These are phyloP conservation scores for Neria commutata DNA, from an alignment of 2,888 invertebrate genomes.

Conservation along the genomic window DNA sequence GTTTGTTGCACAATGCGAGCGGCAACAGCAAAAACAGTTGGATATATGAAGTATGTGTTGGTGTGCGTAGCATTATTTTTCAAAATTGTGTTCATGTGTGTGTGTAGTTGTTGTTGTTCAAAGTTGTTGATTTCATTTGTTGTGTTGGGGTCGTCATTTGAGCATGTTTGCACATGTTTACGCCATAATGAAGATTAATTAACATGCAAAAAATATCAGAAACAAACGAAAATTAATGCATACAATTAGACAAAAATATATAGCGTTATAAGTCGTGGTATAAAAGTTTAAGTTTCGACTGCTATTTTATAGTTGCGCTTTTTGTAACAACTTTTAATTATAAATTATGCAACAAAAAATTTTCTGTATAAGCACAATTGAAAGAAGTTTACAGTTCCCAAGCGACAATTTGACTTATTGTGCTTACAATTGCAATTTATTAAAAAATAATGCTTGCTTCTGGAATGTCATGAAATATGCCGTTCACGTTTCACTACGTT, in stretches of 20 bases:
- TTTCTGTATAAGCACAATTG: too few relatives aligned
- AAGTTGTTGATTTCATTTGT: neutral
- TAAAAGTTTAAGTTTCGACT: neutral
- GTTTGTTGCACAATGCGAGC: too few relatives aligned
- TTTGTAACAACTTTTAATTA: neutral
- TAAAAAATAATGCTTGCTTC: too few relatives aligned
- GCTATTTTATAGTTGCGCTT: neutral
- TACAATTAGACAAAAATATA: neutral
- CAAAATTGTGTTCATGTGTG: neutral
- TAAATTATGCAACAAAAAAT: too few relatives aligned
- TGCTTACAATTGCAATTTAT: too few relatives aligned
- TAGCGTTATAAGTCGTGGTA: neutral
- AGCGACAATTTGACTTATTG: too few relatives aligned
- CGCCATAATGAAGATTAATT: neutral
- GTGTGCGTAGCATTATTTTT: neutral
- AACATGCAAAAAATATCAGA: too few relatives aligned
- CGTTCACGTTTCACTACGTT: too few relatives aligned
- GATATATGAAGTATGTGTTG: neutral
- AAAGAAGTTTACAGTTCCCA: too few relatives aligned
- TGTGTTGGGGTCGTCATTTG: too few relatives aligned
- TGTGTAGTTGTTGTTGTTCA: neutral
- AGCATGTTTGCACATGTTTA: neutral
- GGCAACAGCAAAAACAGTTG: too few relatives aligned
- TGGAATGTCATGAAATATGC: too few relatives aligned
- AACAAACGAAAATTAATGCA: neutral